These are phyloP conservation scores for Habropoda laboriosa DNA, from an alignment of 1,140 invertebrate genomes.

Conservation along the genomic window DNA sequence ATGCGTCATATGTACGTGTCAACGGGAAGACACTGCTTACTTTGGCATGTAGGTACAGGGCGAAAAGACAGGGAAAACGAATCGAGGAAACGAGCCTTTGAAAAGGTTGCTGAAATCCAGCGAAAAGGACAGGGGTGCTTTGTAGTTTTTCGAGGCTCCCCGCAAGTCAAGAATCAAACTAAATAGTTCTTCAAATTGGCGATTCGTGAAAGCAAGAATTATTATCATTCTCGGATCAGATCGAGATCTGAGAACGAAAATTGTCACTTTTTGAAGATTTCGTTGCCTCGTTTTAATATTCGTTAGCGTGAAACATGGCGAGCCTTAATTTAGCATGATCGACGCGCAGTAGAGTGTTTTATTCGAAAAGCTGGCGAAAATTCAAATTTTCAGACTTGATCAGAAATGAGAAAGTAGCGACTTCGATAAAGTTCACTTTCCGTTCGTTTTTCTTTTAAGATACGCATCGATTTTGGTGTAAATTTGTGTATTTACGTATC, in stretches of 20 bases:
- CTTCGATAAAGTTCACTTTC: no score
- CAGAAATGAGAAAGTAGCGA: no score
- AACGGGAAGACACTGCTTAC: neutral
- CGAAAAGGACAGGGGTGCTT: constrained; percentile 55
- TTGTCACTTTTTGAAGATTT: constrained; percentile 7
- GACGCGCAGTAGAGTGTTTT: no score
- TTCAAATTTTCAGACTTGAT: no score
- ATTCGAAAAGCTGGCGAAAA: no score
- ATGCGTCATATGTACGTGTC: neutral
- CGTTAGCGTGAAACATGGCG: neutral
- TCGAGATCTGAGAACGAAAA: constrained; percentile 35
- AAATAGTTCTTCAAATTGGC: neutral
- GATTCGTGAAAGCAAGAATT: constrained; percentile 23
- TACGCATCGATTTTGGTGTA: no score
- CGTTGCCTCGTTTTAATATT: neutral
- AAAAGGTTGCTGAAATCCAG: constrained; percentile 46
- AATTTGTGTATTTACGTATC: no score
- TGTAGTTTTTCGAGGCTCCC: constrained; percentile 53
- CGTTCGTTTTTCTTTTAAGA: no score
- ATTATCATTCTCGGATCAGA: constrained; percentile 35
- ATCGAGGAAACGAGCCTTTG: constrained; percentile 57
- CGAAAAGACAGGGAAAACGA: constrained; percentile 19
- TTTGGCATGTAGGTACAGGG: constrained; percentile 5
- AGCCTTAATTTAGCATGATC: no score
- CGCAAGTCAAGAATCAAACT: constrained; percentile 42